Conservation (phyloP, 2,888 invertebrate genomes). For the Ochropacha duplaris region DNA sequence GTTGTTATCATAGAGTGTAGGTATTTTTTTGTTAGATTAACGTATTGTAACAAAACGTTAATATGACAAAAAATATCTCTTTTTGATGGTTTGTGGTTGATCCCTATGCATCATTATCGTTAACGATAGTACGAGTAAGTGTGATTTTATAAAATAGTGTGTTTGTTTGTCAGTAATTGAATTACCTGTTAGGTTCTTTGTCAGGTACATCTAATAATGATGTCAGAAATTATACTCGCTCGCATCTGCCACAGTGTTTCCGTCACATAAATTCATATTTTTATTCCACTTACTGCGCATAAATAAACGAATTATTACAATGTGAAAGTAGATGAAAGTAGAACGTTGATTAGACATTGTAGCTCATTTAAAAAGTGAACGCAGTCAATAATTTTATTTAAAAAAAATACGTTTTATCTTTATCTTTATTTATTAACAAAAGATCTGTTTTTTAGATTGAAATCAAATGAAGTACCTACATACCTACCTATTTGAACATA, state of each 20-base stretch:
- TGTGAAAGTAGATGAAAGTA: not conserved
- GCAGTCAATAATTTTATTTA: no score
- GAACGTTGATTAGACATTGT: not conserved
- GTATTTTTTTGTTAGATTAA: no score
- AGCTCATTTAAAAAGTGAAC: no score
- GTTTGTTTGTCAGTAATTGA: not conserved
- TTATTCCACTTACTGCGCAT: not conserved
- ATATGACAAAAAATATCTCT: no score
- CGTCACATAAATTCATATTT: not conserved
- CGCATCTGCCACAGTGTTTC: not conserved
- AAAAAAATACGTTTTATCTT: no score
- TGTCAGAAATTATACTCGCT: not conserved
- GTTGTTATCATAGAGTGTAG: no score
- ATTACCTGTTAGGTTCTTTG: not conserved
- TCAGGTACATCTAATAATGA: not conserved
- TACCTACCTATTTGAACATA: not conserved
- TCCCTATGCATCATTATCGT: not conserved
- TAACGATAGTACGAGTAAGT: not conserved
- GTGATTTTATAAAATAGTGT: slow-evolving; percentile 1
- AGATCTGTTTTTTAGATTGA: not conserved
- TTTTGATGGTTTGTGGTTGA: not conserved
- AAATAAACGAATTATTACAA: not conserved
- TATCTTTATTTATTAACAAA: no score
- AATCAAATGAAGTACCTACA: not conserved
- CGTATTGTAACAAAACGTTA: no score